Evolutionary conservation across 2,797 vertebrate genomes (phyloP).

Genomic region (Sebastes matsubarae): DNA sequence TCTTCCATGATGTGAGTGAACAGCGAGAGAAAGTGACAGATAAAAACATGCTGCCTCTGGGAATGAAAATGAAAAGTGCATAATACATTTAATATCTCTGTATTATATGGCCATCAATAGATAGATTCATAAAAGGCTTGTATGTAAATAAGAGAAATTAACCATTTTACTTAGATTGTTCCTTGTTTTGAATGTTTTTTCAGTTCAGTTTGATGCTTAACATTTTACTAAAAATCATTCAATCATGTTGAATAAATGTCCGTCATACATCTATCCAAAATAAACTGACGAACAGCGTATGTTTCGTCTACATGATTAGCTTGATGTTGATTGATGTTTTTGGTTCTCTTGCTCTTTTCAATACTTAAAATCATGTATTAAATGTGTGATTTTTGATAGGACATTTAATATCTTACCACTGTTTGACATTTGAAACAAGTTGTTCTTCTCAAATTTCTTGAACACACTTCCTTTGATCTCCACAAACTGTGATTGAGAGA

Average conservation of each 20-base stretch:
- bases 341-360: background rate
- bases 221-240: background rate
- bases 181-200: background rate
- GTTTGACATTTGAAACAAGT: slow-evolving; percentile 99
- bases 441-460: slow-evolving; percentile 99
- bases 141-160: background rate
- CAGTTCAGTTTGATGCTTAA: background rate
- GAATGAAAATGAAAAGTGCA: background rate
- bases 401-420: slow-evolving; percentile 85
- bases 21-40: slow-evolving; percentile 20
- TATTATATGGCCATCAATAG: background rate
- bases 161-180: background rate
- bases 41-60: background rate
- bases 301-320: background rate
- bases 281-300: background rate
- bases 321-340: background rate
- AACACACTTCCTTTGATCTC: slow-evolving; percentile 99
- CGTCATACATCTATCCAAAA: background rate
- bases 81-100: slow-evolving; percentile 1
- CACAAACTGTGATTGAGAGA: slow-evolving; percentile 87
- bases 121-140: background rate
- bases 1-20: slow-evolving; percentile 7
- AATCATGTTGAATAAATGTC: background rate
- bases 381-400: background rate
- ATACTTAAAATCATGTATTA: background rate